Evolutionary conservation across 2,888 invertebrate genomes (phyloP), one percentile per base, ranked within the genome.

Genomic region (Eudasyphora cyanicolor): DNA sequence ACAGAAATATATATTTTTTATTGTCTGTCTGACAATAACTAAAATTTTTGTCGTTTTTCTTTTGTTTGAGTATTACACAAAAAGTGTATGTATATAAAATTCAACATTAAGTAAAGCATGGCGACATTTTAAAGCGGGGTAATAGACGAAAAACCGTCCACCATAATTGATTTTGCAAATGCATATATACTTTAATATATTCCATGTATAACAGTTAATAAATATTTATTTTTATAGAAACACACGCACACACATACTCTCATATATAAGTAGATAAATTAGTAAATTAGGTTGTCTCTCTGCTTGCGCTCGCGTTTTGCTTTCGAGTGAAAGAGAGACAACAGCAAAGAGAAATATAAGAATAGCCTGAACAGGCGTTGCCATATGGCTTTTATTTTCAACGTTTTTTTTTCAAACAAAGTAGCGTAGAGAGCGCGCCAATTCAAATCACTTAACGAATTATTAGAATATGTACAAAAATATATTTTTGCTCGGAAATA

Each of bases 141-240:
- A 10, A 35, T 35, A n/a, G n/a, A 45, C 5, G 35, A 24, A 67
- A 67, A 67, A 45, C 5, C 67, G n/a, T 8, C 67, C 67, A 67
- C 67, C 67, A 42, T 67, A 35, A 60, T 29, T 60, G 14, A 27
- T n/a, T 54, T 54, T 12, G 21, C 29, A 29, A 3, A 14, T 29
- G 2, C 12, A 27, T 27, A 60, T 60, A 60, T 60, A 60, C 29
- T 14, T 57, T 29, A n/a, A 17, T 38, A 45, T 45, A 45, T 38
- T 1, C 14, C 14, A 27, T 27, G 60, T 60, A 60, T 60, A 60
- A 29, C 60, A 60, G 60, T 29, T 60, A 60, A 57, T 24, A 24
- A 24, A 14, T 12, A 45, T 45, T n/a, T 6, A 32, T 32, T 45
- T 3, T 45, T n/a, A 45, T 32, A 32, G 5, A 32, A 4, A 32